Base-by-base conservation (phyloP, 2,888 invertebrate genomes). In the Panzeria rudis region DNA sequence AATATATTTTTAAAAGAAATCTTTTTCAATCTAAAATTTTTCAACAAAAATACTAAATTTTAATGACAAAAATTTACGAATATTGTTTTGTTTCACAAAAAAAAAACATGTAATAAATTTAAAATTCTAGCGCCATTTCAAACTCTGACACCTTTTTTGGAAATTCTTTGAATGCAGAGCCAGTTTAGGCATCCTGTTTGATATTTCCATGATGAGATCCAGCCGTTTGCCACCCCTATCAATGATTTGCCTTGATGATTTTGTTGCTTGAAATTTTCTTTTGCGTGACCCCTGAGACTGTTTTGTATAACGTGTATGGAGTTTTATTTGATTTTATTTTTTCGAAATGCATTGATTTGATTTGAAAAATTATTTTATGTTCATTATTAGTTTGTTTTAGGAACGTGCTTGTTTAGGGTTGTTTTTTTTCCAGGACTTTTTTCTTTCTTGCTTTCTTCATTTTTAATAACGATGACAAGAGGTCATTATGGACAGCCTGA, bases 271-370 rank as follows among this genome's bases (percentile, higher is more conserved):
- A 71, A 59, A 75, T 69, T 80, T 87, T 87, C 88, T 88, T 88
- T 87, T 79, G 83, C 84, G 75, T 88, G 88, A 88, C 88, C 88
- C 87, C 87, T 87, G 87, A 87, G 85, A 84, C 64, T 44, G 66
- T 61, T n/a, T 50, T 0, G 52, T 6, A 52, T 69, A n/a, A n/a
- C n/a, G n/a, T 62, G 54, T 76, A 11, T 62, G 38, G 38, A 20
- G 25, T 56, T 35, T 64, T 32, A 35, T 56, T 38, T 54, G 25
- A 4, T 47, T 50, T 66, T 23, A 7, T 50, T n/a, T 41, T 44
- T 62, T 75, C 50, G 35, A 56, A 69, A 69, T 54, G 29, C 62
- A 64, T 71, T 71, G 82, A 82, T 76, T 76, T 72, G 72, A n/a
- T 81, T 72, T 71, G 77, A 78, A 78, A 85, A 84, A 84, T 84